Evolutionary conservation across 64 coral and sea anemone species (phyloP).

Genomic region (Astreopora myriophthalma): DNA sequence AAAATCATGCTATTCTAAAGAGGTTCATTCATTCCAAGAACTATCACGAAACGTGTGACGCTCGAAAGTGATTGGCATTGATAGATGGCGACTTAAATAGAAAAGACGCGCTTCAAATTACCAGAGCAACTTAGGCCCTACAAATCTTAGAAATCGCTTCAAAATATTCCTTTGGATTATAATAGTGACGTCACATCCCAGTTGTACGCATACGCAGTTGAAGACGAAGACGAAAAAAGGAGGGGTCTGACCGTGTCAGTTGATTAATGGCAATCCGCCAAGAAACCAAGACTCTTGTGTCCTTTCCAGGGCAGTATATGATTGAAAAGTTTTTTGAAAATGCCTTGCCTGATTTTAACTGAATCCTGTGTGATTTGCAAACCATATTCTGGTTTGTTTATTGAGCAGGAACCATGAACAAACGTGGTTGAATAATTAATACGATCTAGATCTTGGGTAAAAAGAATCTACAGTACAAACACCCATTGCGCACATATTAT

Average conservation of each 20-base stretch:
- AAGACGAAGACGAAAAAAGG: not conserved
- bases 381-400: not conserved
- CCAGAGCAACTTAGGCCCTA: not conserved
- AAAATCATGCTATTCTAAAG: not conserved
- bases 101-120: not conserved
- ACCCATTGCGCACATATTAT: not conserved
- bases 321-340: no score
- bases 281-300: not conserved
- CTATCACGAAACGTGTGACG: not conserved
- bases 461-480: not conserved
- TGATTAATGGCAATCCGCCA: not conserved
- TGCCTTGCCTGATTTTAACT: no score
- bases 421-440: not conserved
- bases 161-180: not conserved
- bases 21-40: conserved; percentile 33
- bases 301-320: no score
- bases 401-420: not conserved
- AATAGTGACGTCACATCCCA: not conserved
- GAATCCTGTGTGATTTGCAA: not conserved
- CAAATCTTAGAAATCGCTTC: not conserved
- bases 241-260: not conserved
- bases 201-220: not conserved
- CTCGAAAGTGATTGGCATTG: not conserved
- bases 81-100: not conserved
- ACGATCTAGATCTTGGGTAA: not conserved